Conservation (phyloP, 92 coral and sea anemone genomes). For the Muricea muricata region DNA sequence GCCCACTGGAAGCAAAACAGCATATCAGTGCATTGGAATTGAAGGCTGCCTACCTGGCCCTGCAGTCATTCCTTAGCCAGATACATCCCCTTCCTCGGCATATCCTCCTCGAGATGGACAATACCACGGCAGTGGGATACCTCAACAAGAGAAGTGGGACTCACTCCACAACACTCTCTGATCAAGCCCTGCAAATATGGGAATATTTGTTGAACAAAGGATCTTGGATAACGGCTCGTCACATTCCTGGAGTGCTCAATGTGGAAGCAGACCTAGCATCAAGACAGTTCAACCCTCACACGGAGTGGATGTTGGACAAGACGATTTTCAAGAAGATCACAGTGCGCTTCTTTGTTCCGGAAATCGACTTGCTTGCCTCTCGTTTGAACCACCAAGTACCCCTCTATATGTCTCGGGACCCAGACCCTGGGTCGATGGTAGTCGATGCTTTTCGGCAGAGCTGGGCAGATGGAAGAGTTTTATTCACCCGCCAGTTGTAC, state of each 20-base stretch:
- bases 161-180: neutral
- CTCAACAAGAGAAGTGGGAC: conserved; percentile 48
- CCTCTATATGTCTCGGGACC: no score
- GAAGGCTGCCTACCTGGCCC: conserved; percentile 55
- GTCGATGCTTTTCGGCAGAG: neutral
- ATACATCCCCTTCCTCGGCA: neutral
- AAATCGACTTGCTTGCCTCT: no score
- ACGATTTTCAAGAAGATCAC: neutral
- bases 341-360: neutral
- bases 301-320: conserved; percentile 4
- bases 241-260: conserved; percentile 8
- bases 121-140: conserved; percentile 56
- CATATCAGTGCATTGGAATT: conserved; percentile 65
- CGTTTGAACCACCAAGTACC: no score
- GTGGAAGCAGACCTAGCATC: neutral
- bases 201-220: neutral
- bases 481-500: conserved; percentile 6
- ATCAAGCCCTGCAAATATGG: neutral
- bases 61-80: conserved; percentile 5
- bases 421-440: no score
- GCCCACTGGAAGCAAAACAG: conserved; percentile 19
- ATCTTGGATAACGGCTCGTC: neutral
- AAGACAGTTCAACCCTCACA: neutral
- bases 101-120: conserved; percentile 59
- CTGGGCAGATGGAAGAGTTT: neutral